Evolutionary conservation across 1,140 invertebrate genomes (phyloP).

Genomic region (Bombyx mori): DNA sequence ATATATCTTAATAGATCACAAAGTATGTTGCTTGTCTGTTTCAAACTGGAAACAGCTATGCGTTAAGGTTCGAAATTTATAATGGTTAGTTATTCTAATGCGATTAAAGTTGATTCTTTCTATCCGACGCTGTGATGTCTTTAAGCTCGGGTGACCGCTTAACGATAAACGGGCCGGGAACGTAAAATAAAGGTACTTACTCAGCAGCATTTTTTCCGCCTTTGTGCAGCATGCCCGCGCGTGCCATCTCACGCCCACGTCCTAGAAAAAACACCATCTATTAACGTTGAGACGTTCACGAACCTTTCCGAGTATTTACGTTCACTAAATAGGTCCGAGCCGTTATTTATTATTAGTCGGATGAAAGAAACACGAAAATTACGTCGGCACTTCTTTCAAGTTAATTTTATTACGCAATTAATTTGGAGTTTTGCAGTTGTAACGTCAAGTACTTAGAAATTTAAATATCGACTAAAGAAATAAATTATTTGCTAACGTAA

Average conservation of each 20-base stretch:
- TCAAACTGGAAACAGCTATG: no score
- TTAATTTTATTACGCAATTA: slow-evolving; percentile 14
- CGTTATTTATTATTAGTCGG: slow-evolving; percentile 30
- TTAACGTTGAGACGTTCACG: slow-evolving; percentile 47
- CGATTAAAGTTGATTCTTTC: no score
- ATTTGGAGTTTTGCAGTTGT: slow-evolving; percentile 3
- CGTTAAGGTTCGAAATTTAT: no score
- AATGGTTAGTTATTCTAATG: no score
- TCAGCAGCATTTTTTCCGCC: slow-evolving; percentile 70
- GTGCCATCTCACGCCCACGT: slow-evolving; percentile 68
- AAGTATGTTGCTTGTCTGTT: no score
- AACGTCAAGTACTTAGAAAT: slow-evolving; percentile 12
- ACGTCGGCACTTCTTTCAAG: slow-evolving; percentile 16
- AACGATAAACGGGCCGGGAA: no score
- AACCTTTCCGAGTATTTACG: slow-evolving; percentile 44
- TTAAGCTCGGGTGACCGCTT: no score
- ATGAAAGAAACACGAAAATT: slow-evolving; percentile 23
- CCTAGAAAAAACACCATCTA: slow-evolving; percentile 63
- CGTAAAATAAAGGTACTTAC: slow-evolving; percentile 37
- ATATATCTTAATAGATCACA: no score
- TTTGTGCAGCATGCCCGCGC: slow-evolving; percentile 71
- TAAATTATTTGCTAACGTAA: neutral
- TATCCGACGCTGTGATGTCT: no score
- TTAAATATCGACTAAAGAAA: slow-evolving; percentile 16
- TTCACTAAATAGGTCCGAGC: slow-evolving; percentile 41